Conservation (phyloP, 2,888 invertebrate genomes). For the Argyra leucocephala region DNA sequence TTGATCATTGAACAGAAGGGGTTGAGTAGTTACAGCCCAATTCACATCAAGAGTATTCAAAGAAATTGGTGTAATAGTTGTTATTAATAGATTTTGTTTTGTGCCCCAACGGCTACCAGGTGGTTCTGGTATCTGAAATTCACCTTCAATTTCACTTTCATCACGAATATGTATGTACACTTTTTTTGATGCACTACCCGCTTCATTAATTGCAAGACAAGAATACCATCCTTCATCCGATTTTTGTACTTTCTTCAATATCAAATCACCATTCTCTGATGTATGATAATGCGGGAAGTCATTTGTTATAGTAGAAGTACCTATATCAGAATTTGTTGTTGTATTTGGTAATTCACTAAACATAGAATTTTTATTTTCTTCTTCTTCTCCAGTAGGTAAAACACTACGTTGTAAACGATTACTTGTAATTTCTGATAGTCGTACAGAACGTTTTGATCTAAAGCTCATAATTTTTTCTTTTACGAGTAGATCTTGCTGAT, state of each 20-base stretch:
- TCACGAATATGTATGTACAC: conserved; percentile 27
- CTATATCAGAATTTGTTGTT: conserved; percentile 22
- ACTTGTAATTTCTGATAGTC: background rate
- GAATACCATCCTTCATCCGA: conserved; percentile 31
- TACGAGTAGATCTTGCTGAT: conserved; percentile 26
- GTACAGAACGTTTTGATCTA: conserved; percentile 24
- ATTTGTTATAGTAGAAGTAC: conserved; percentile 18
- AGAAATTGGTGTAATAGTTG: conserved; percentile 26
- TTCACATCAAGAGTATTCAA: conserved; percentile 27
- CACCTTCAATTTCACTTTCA: conserved; percentile 22
- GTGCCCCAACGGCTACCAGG: conserved; percentile 28
- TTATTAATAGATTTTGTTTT: conserved; percentile 29
- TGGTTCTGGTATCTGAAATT: conserved; percentile 25
- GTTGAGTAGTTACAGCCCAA: conserved; percentile 27
- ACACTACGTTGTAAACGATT: conserved; percentile 23
- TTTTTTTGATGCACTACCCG: conserved; percentile 29
- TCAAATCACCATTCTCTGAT: conserved; percentile 27
- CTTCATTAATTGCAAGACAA: conserved; percentile 31
- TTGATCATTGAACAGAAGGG: conserved; percentile 24
- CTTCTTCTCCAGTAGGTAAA: conserved; percentile 23
- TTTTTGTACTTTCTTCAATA: conserved; percentile 27
- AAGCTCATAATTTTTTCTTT: conserved; percentile 32
- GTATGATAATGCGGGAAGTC: conserved; percentile 27
- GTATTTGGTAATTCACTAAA: conserved; percentile 19
- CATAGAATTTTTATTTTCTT: conserved; percentile 22